Evolutionary conservation across 1,140 invertebrate genomes (phyloP), one percentile per base, ranked within the genome.

Genomic region (Papilio polyxenes): DNA sequence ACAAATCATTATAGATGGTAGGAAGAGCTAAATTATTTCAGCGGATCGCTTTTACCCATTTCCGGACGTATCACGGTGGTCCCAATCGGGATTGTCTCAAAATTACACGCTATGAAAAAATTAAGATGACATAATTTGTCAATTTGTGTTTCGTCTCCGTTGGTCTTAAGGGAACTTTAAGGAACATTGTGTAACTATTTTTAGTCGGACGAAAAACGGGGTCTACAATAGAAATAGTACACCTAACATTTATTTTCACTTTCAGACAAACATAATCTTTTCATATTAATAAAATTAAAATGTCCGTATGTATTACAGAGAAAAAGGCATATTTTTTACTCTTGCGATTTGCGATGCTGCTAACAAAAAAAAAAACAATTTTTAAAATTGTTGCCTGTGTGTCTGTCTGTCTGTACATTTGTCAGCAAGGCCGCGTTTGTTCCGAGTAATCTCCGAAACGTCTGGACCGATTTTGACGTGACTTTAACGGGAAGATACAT

Each of bases 21-120:
- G 82, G 84, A 87, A 85, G 69, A 78, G 53, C 65, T 80, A 75
- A n/a, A 80, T 86, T 86, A 83, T 74, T 59, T 11, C 74, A 75
- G 48, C 44, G 17, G 74, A 75, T 51, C 75, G 48, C 48, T 20
- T 53, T 82, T 69, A 59, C 75, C 72, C 75, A 80, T 84, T 83
- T 84, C 86, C 86, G 87, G 85, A 85, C 84, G 84, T 83, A 83
- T 3, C 86, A 85, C 85, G 84, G 59, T 49, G 85, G 79, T 77
- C 75, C 10, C 10, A 51, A 40, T 31, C 75, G 17, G 79, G 74
- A 84, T 81, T 82, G 49, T 75, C 62, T 77, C 40, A 75, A 81
- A 81, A 82, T 77, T 77, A 77, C 74, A 75, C 20, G 40, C 48
- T 75, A 23, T 23, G n/a, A 75, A 44, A 75, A 75, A 75, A 49